Percentiles rank a stretch among this genome's conserved stretches.
Evolutionary conservation across 2,888 invertebrate genomes (phyloP).

Genomic region (Catocala fraxini): DNA sequence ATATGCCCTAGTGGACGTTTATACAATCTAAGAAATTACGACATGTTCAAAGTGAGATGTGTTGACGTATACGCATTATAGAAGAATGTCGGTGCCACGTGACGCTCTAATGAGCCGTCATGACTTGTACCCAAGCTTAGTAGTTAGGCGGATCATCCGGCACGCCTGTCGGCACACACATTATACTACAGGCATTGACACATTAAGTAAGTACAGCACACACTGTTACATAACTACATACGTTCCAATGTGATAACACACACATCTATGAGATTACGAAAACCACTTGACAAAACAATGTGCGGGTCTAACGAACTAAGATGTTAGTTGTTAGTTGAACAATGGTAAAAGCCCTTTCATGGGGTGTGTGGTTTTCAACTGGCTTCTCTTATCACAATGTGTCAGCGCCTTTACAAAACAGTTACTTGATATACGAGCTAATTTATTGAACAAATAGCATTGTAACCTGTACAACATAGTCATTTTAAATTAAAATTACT

Average conservation of each 20-base stretch:
- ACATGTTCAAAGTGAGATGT: slow-evolving; percentile 18
- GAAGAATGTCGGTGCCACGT: background rate
- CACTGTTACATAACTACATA: background rate
- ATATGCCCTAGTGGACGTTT: slow-evolving; percentile 7
- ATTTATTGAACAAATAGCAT: slow-evolving; percentile 15
- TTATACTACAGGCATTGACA: slow-evolving; percentile 31
- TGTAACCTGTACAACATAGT: slow-evolving; percentile 10
- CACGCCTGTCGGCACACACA: slow-evolving; percentile 13
- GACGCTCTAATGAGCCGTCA: background rate
- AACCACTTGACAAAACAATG: too few relatives aligned
- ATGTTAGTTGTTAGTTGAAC: too few relatives aligned
- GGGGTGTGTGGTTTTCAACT: background rate
- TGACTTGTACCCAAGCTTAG: slow-evolving; percentile 4
- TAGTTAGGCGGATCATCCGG: slow-evolving; percentile 10
- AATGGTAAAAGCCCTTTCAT: background rate
- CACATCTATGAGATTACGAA: too few relatives aligned
- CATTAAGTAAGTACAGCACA: slow-evolving; percentile 19
- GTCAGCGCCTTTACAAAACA: slow-evolving; percentile 30
- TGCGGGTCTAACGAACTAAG: too few relatives aligned
- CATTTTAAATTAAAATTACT: slow-evolving; percentile 22
- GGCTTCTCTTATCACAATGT: slow-evolving; percentile 23
- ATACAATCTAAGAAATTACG: background rate
- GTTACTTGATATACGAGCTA: slow-evolving; percentile 20
- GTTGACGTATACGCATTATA: background rate
- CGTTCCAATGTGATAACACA: too few relatives aligned